Evolutionary conservation across 2,888 invertebrate species (phyloP).

Genomic region (Noctua comes): DNA sequence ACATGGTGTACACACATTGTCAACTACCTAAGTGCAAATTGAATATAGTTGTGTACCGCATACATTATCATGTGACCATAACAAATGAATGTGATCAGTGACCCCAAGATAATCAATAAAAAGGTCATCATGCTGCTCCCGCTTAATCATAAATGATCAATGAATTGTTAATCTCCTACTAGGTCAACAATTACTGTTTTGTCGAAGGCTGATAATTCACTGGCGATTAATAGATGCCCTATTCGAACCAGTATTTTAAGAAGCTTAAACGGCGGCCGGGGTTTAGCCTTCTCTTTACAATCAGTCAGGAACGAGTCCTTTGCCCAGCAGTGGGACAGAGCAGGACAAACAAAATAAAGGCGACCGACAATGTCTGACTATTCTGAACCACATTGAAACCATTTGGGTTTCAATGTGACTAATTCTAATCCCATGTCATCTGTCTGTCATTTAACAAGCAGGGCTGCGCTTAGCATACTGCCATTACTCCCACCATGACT

Average conservation of each 20-base stretch:
- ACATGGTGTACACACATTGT: background rate
- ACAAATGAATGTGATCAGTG: constrained; percentile 34
- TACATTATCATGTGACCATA: constrained; percentile 18
- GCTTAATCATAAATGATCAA: constrained; percentile 23
- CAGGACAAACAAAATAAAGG: too few species aligned
- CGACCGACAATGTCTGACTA: too few species aligned
- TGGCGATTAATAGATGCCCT: background rate
- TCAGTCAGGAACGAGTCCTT: too few species aligned
- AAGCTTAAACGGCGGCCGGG: too few species aligned
- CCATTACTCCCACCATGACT: background rate
- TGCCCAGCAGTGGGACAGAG: too few species aligned
- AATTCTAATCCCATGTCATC: too few species aligned
- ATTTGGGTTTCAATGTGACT: too few species aligned
- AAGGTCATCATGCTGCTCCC: constrained; percentile 36
- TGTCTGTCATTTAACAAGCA: too few species aligned
- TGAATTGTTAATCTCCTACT: constrained; percentile 14
- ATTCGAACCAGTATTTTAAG: background rate
- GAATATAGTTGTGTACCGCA: background rate
- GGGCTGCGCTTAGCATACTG: too few species aligned
- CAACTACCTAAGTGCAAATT: background rate
- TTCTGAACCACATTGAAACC: too few species aligned
- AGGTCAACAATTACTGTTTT: constrained; percentile 1
- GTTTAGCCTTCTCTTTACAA: too few species aligned
- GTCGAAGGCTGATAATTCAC: background rate
- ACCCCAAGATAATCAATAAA: constrained; percentile 41